These are phyloP conservation scores for Papilio polytes DNA, from an alignment of 1,140 invertebrate species.

Conservation along the genomic window DNA sequence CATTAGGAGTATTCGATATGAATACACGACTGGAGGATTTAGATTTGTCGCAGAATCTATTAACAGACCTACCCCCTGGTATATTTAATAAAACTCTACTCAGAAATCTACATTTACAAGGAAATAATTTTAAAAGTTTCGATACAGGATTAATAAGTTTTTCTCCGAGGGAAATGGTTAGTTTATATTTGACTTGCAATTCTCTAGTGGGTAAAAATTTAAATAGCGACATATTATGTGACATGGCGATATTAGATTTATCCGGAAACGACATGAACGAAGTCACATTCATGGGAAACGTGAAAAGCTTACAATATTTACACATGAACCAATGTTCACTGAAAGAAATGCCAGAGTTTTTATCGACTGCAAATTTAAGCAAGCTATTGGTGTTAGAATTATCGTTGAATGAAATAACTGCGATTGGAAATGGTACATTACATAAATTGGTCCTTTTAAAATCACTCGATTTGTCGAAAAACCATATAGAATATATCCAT, in stretches of 20 bases:
- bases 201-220: conserved; percentile 54
- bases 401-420: conserved; percentile 59
- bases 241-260: conserved; percentile 58
- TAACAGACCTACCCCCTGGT: conserved; percentile 57
- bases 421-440: conserved; percentile 50
- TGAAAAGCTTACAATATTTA: conserved; percentile 55
- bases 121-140: conserved; percentile 56
- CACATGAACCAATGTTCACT: conserved; percentile 62
- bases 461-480: conserved; percentile 58
- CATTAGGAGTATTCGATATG: conserved; percentile 59
- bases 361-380: conserved; percentile 52
- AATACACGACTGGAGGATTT: conserved; percentile 51
- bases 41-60: conserved; percentile 63
- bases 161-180: conserved; percentile 53
- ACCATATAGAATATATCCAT: conserved; percentile 58
- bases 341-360: conserved; percentile 61
- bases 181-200: conserved; percentile 66
- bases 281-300: conserved; percentile 54
- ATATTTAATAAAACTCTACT: conserved; percentile 62
- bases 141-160: conserved; percentile 60
- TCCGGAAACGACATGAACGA: conserved; percentile 67
- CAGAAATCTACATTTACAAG: conserved; percentile 59
- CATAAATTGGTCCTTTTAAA: conserved; percentile 49
- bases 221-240: conserved; percentile 54
- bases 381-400: conserved; percentile 55